Conservation (phyloP, 2,113 vertebrate species). For the Physeter macrocephalus region DNA sequence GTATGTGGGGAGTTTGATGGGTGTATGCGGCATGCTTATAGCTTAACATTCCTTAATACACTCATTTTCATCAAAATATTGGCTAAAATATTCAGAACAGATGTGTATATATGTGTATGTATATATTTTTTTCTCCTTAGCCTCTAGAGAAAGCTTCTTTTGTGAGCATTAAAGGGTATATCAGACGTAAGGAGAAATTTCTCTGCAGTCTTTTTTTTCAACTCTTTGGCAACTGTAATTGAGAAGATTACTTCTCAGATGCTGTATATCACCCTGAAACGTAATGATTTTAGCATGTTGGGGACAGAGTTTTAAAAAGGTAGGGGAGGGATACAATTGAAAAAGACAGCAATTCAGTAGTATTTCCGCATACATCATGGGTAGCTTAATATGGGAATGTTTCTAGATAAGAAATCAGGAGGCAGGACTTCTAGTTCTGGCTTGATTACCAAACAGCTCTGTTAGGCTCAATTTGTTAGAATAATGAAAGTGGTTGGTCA, state of each 20-base stretch:
- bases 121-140: slow-evolving; percentile 20
- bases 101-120: slow-evolving; percentile 43
- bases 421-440: background rate
- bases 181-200: slow-evolving; percentile 27
- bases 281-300: slow-evolving; percentile 41
- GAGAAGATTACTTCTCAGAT: background rate
- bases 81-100: slow-evolving; percentile 65
- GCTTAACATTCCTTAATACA: slow-evolving; percentile 53
- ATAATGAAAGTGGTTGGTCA: background rate
- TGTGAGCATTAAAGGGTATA: background rate
- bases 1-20: slow-evolving; percentile 45
- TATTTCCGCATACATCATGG: background rate
- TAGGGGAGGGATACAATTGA: background rate
- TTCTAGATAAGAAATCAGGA: slow-evolving; percentile 19
- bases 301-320: background rate
- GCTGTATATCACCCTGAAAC: slow-evolving; percentile 8
- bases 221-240: background rate
- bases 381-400: background rate
- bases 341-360: slow-evolving; percentile 20
- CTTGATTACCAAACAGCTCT: slow-evolving; percentile 4
- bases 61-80: slow-evolving; percentile 61
- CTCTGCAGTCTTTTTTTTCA: slow-evolving; percentile 6
- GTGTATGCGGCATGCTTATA: slow-evolving; percentile 37
- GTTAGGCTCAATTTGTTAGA: background rate
- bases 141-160: slow-evolving; percentile 38